phyloP scores from a whole-genome alignment of 2,113 vertebrate genomes.

The Seriola rivoliana region DNA sequence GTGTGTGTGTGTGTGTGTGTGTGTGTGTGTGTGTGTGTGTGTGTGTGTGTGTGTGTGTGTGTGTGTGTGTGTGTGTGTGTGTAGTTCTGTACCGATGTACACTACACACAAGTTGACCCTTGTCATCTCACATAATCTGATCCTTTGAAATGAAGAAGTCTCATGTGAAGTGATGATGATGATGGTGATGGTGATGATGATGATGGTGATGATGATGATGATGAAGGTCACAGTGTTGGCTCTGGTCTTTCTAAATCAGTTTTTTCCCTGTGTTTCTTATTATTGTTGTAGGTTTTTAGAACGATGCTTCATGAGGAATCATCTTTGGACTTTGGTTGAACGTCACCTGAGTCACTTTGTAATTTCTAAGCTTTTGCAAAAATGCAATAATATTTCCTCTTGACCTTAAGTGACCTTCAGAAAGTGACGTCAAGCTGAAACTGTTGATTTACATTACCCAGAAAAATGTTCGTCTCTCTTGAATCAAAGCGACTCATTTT shows the following conservation, averaged over 20 bases:
- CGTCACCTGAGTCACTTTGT: not conserved
- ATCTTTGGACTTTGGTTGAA: not conserved
- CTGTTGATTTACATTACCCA: not conserved
- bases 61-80: constrained; percentile 1
- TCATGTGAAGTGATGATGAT: not conserved
- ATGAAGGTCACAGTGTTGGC: too few relatives aligned
- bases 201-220: too few relatives aligned
- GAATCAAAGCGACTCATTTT: constrained; percentile 1
- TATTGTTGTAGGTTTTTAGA: not conserved
- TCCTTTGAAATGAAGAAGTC: not conserved
- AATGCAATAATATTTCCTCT: not conserved
- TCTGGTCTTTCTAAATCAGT: not conserved
- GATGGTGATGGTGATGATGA: too few relatives aligned
- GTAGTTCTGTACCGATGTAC: too few relatives aligned
- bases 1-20: too few relatives aligned
- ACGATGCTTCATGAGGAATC: not conserved
- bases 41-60: not conserved
- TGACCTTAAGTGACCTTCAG: not conserved
- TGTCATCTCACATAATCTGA: not conserved
- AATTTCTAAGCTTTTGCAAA: not conserved
- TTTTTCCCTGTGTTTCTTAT: not conserved
- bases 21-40: not conserved
- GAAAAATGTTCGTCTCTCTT: not conserved
- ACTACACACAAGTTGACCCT: too few relatives aligned
- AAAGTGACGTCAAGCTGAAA: not conserved